Percentiles rank a stretch among this genome's conserved stretches.
phyloP scores from a whole-genome alignment of 2,113 vertebrate species.

The Alosa alosa region DNA sequence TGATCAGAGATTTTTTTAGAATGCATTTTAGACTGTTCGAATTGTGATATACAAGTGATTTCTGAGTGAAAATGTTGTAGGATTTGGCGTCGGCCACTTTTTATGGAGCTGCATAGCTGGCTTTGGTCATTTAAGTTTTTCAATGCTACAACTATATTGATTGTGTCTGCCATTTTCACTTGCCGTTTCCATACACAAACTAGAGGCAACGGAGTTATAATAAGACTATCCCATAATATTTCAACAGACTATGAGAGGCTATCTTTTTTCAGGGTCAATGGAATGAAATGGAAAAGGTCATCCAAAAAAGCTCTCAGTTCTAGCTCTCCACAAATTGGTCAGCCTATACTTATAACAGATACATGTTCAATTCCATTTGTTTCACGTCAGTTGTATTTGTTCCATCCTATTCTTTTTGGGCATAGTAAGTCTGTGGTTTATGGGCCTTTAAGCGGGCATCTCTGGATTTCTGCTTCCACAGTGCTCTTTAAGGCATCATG shows the following conservation, averaged over 20 bases:
- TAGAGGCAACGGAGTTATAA: neutral
- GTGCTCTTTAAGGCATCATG: slow-evolving; percentile 41
- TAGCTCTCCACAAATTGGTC: neutral
- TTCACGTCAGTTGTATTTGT: neutral
- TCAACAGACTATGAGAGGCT: neutral
- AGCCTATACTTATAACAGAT: neutral
- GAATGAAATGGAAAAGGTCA: neutral
- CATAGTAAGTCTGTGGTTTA: slow-evolving; percentile 16
- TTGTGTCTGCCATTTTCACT: neutral
- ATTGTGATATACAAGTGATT: too few relatives aligned
- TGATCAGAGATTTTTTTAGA: neutral
- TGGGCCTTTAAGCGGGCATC: neutral
- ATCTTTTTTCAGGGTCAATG: neutral
- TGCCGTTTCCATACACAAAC: neutral
- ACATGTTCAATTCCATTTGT: neutral
- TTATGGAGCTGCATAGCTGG: neutral
- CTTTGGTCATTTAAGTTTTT: neutral
- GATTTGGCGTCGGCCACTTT: neutral
- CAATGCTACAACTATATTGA: neutral
- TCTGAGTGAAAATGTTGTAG: neutral
- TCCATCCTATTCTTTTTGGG: neutral
- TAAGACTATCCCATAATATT: neutral
- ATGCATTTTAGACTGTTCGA: too few relatives aligned
- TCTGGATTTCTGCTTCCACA: slow-evolving; percentile 18
- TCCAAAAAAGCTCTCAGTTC: neutral